Evolutionary conservation across 1,140 invertebrate genomes (phyloP).

Genomic region (Drosophila baimaii): DNA sequence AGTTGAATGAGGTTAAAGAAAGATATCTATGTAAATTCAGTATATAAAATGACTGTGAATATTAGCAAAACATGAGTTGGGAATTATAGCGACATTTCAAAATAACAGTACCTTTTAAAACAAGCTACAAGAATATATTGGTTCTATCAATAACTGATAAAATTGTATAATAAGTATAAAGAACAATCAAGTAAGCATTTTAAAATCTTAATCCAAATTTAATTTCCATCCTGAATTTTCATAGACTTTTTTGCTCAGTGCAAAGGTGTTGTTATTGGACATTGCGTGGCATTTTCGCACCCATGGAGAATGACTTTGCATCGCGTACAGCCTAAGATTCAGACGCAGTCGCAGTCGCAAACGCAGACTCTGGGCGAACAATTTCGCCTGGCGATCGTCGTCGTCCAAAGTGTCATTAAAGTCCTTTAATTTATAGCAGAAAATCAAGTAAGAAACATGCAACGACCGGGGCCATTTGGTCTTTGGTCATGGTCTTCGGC

Average conservation of each 20-base stretch:
- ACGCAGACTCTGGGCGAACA: slow-evolving; percentile 58
- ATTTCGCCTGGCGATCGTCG: slow-evolving; percentile 75
- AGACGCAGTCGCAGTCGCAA: slow-evolving; percentile 57
- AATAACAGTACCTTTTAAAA: neutral
- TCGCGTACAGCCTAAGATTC: slow-evolving; percentile 31
- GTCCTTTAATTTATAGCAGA: slow-evolving; percentile 83
- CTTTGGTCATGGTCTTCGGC: slow-evolving; percentile 55
- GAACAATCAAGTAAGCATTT: neutral
- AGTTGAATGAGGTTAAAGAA: too few species aligned
- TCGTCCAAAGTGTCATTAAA: slow-evolving; percentile 81
- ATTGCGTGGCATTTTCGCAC: slow-evolving; percentile 82
- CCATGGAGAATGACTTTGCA: slow-evolving; percentile 66
- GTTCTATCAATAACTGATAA: neutral
- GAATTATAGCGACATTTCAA: neutral
- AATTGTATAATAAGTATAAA: neutral
- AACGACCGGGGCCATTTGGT: slow-evolving; percentile 67
- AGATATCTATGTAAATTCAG: neutral
- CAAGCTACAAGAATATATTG: too few species aligned
- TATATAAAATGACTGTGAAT: neutral
- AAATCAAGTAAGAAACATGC: slow-evolving; percentile 82
- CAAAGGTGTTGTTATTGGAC: slow-evolving; percentile 47
- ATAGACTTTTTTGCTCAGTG: neutral
- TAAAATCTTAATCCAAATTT: neutral
- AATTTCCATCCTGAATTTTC: neutral
- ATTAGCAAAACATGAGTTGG: neutral